phyloP scores from a whole-genome alignment of 1,140 invertebrate genomes.

The Psix sp. region DNA sequence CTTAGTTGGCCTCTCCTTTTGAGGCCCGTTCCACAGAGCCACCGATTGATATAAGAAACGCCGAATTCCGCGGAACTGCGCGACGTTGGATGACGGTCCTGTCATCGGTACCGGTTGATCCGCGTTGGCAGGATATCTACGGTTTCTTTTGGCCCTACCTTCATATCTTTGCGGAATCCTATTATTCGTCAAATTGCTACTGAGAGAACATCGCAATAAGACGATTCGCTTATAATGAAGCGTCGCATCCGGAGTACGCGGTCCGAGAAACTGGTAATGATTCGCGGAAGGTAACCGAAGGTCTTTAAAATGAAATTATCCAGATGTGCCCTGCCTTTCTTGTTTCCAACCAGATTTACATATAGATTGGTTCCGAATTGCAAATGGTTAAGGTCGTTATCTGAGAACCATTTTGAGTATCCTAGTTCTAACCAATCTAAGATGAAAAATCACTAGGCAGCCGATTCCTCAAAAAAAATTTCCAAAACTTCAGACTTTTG shows the following conservation, averaged over 20 bases:
- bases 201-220: constrained; percentile 23
- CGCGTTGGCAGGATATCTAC: constrained; percentile 49
- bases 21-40: constrained; percentile 53
- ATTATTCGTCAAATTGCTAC: constrained; percentile 44
- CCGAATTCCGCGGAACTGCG: constrained; percentile 69
- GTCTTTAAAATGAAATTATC: too few species aligned
- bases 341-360: too few species aligned
- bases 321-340: too few species aligned
- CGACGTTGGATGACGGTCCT: constrained; percentile 49
- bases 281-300: constrained; percentile 5
- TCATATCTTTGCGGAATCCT: constrained; percentile 53
- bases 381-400: too few species aligned
- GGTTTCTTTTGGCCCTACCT: constrained; percentile 40
- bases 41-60: constrained; percentile 68
- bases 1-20: constrained; percentile 65
- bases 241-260: constrained; percentile 2
- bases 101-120: constrained; percentile 58
- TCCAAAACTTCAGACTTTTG: too few species aligned
- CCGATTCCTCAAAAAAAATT: too few species aligned
- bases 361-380: too few species aligned
- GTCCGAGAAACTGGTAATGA: constrained; percentile 9
- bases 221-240: too few species aligned
- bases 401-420: too few species aligned
- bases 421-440: too few species aligned
- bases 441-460: too few species aligned